phyloP scores from a whole-genome alignment of 2,888 invertebrate species.

The Tenthredo mesomela region DNA sequence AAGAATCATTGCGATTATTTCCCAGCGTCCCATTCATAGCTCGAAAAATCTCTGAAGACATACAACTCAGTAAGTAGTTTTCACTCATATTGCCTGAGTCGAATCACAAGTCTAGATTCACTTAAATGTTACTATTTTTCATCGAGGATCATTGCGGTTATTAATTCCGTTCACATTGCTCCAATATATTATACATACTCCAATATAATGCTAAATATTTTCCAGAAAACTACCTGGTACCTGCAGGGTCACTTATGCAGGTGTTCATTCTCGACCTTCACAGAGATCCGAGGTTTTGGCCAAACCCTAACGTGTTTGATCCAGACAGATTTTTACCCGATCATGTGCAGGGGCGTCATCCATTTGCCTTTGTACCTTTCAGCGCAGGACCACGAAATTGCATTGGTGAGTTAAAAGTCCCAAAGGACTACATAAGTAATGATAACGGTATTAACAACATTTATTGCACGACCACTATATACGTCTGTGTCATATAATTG shows the following conservation, averaged over 20 bases:
- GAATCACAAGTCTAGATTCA: not conserved
- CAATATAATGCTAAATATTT: not conserved
- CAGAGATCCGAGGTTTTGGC: constrained; percentile 82
- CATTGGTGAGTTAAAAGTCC: constrained; percentile 79
- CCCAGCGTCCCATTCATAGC: constrained; percentile 86
- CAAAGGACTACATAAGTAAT: no score
- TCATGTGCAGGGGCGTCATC: constrained; percentile 78
- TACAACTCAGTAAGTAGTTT: constrained; percentile 68
- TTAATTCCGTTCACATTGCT: not conserved
- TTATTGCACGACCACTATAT: no score
- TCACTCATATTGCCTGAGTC: not conserved
- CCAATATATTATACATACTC: not conserved
- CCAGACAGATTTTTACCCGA: constrained; percentile 85
- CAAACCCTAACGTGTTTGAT: constrained; percentile 84
- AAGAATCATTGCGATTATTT: constrained; percentile 84
- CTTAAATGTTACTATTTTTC: not conserved
- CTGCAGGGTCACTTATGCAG: constrained; percentile 79
- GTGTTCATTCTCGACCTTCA: constrained; percentile 84
- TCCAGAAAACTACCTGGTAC: constrained; percentile 72
- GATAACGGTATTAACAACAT: no score
- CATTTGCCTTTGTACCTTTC: constrained; percentile 84
- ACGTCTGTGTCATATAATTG: no score
- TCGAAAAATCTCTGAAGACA: constrained; percentile 80
- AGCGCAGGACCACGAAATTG: constrained; percentile 86
- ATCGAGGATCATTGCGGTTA: not conserved